Percentiles rank a stretch among this genome's conserved stretches.
phyloP scores from a whole-genome alignment of 2,888 invertebrate genomes.

The Marasmarcha lunaedactyla region DNA sequence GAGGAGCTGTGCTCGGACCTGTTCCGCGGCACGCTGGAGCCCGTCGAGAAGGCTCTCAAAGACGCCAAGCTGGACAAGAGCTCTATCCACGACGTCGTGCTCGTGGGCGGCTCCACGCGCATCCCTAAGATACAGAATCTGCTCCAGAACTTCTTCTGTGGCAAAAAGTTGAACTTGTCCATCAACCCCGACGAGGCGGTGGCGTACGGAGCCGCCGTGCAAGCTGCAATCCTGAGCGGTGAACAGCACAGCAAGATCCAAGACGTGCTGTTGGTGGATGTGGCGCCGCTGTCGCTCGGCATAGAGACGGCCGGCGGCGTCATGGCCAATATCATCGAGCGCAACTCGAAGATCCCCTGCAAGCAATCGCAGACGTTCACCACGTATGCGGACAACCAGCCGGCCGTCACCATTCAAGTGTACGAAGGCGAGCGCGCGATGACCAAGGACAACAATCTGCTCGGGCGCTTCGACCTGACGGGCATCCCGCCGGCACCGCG shows the following conservation, averaged over 20 bases:
- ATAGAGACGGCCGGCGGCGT: slow-evolving; percentile 86
- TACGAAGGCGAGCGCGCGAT: slow-evolving; percentile 84
- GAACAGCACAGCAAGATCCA: slow-evolving; percentile 82
- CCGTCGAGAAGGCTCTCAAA: slow-evolving; percentile 81
- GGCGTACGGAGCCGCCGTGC: slow-evolving; percentile 82
- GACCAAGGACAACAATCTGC: slow-evolving; percentile 81
- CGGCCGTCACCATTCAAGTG: slow-evolving; percentile 79
- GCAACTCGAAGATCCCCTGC: slow-evolving; percentile 78
- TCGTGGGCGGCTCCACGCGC: slow-evolving; percentile 85
- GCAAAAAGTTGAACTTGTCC: slow-evolving; percentile 77
- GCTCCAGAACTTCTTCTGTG: slow-evolving; percentile 81
- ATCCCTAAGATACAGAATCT: slow-evolving; percentile 84
- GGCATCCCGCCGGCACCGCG: slow-evolving; percentile 79
- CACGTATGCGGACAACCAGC: slow-evolving; percentile 85
- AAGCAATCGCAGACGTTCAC: slow-evolving; percentile 81
- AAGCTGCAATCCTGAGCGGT: slow-evolving; percentile 78
- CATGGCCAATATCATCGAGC: slow-evolving; percentile 80
- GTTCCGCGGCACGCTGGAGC: slow-evolving; percentile 79
- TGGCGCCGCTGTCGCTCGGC: slow-evolving; percentile 75
- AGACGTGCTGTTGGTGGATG: slow-evolving; percentile 72
- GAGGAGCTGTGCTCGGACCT: slow-evolving; percentile 80
- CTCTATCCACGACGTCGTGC: slow-evolving; percentile 81
- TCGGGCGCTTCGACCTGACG: slow-evolving; percentile 74
- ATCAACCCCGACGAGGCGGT: slow-evolving; percentile 87
- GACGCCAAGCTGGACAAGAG: slow-evolving; percentile 85